Evolutionary conservation across 2,113 vertebrate genomes (phyloP), one percentile per base, ranked within the genome.

Genomic region (Dascyllus trimaculatus): DNA sequence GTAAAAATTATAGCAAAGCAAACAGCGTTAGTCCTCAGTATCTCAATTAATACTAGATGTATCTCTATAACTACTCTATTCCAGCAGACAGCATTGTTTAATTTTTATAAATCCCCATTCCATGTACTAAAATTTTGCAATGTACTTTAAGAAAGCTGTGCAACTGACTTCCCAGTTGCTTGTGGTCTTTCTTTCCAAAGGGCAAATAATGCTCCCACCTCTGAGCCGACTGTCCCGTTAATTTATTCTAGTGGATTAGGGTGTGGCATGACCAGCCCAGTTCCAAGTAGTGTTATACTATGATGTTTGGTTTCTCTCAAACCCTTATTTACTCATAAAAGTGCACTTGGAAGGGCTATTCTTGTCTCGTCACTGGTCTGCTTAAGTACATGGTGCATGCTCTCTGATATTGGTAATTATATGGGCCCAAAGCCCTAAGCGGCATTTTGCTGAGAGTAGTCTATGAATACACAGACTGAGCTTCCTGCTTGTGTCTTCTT

Each of bases 251-350:
- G 68, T 77, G 73, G 85, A 60, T 80, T 75, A 8, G 88, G 88
- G 89, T 64, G 86, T 74, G 89, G 62, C 82, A 19, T 15, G 26
- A 57, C 22, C 24, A 18, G 49, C 65, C 63, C 38, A 60, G 46
- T 64, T 69, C 77, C 72, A 52, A 84, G 61, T 69, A 74, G 71
- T 24, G 59, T 48, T 56, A 26, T 59, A 70, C 71, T 26, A 24
- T 93, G 91, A 90, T 79, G 85, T 92, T 85, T 77, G 79, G 77
- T 67, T 89, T 85, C 75, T 84, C 89, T 82, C 78, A 91, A 90
- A 85, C 90, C 79, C 81, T 91, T 84, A 93, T 92, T 95, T 93
- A 92, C 84, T 92, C 85, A 90, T 90, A 85, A 87, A 91, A 90
- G 67, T 32, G 68, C 83, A 85, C 78, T 90, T 84, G 78, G 68